Conservation (phyloP, 92 coral and sea anemone genomes). For the Galaxea fascicularis region DNA sequence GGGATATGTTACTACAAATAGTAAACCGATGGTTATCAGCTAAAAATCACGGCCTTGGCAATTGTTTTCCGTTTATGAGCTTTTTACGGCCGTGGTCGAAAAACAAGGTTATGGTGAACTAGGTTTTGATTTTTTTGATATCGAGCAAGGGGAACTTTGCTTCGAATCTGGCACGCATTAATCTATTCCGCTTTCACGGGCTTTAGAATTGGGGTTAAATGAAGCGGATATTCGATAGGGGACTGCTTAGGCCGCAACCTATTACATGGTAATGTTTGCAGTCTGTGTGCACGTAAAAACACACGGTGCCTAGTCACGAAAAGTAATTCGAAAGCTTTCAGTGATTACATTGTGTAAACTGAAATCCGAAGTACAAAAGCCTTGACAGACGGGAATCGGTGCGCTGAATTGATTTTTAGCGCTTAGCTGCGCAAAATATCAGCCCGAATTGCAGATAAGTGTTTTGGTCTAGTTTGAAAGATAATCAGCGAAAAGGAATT, state of each 20-base stretch:
- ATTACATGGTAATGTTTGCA: slow-evolving; percentile 86
- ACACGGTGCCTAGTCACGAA: slow-evolving; percentile 80
- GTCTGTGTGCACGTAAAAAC: slow-evolving; percentile 74
- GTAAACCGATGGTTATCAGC: slow-evolving; percentile 86
- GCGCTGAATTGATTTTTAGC: slow-evolving; percentile 46
- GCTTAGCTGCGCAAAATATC: slow-evolving; percentile 31
- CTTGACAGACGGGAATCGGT: slow-evolving; percentile 26
- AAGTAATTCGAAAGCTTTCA: slow-evolving; percentile 66
- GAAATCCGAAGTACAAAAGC: slow-evolving; percentile 19
- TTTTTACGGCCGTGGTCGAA: slow-evolving; percentile 27
- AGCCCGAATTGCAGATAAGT: slow-evolving; percentile 53
- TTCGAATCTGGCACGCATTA: slow-evolving; percentile 13
- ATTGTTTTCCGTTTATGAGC: slow-evolving; percentile 45
- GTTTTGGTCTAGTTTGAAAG: slow-evolving; percentile 78
- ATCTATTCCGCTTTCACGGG: slow-evolving; percentile 59
- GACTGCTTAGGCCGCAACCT: slow-evolving; percentile 66
- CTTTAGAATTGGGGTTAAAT: slow-evolving; percentile 69
- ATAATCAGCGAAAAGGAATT: slow-evolving; percentile 90
- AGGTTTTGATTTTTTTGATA: slow-evolving; percentile 12
- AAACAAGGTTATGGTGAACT: slow-evolving; percentile 26
- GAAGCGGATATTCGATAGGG: slow-evolving; percentile 82
- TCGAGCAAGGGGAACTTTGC: background rate
- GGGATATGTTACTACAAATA: slow-evolving; percentile 80
- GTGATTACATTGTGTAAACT: slow-evolving; percentile 56
- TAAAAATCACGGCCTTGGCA: slow-evolving; percentile 77